Conservation (phyloP, 2,797 vertebrate species). For the Molossus molossus region DNA sequence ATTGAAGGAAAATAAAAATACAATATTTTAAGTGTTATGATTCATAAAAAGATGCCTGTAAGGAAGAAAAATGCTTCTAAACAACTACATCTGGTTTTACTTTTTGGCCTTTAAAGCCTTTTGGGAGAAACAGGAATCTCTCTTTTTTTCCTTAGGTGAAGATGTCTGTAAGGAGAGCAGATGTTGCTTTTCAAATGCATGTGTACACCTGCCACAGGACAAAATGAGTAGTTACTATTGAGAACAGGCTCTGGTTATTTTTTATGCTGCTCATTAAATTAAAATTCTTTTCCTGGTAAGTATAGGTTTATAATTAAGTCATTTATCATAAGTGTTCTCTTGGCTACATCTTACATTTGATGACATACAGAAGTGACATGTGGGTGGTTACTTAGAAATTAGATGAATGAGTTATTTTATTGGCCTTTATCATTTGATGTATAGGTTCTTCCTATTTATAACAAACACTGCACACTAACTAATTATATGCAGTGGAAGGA, state of each 20-base stretch:
- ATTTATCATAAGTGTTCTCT: slow-evolving; percentile 79
- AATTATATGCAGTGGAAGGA: slow-evolving; percentile 58
- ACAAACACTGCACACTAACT: slow-evolving; percentile 56
- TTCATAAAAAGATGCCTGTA: slow-evolving; percentile 44
- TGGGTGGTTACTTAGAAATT: slow-evolving; percentile 73
- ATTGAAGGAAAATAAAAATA: slow-evolving; percentile 55
- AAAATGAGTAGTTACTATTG: slow-evolving; percentile 61
- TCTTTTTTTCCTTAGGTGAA: slow-evolving; percentile 46
- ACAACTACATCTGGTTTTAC: slow-evolving; percentile 10
- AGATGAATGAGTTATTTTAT: slow-evolving; percentile 78
- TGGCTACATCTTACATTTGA: slow-evolving; percentile 71
- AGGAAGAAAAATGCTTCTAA: slow-evolving; percentile 49
- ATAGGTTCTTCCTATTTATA: slow-evolving; percentile 74
- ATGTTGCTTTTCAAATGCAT: slow-evolving; percentile 74
- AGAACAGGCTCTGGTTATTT: slow-evolving; percentile 65
- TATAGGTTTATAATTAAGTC: slow-evolving; percentile 80
- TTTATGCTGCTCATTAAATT: slow-evolving; percentile 80
- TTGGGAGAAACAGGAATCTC: slow-evolving; percentile 54
- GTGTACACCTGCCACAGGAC: slow-evolving; percentile 64
- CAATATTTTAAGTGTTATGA: slow-evolving; percentile 54
- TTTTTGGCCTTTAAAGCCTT: slow-evolving; percentile 48
- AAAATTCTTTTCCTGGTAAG: slow-evolving; percentile 76
- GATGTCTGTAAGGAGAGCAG: slow-evolving; percentile 67
- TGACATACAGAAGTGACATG: slow-evolving; percentile 70
- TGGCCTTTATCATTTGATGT: slow-evolving; percentile 73